phyloP scores from a whole-genome alignment of 2,888 invertebrate species.

The Parnassius orleans region DNA sequence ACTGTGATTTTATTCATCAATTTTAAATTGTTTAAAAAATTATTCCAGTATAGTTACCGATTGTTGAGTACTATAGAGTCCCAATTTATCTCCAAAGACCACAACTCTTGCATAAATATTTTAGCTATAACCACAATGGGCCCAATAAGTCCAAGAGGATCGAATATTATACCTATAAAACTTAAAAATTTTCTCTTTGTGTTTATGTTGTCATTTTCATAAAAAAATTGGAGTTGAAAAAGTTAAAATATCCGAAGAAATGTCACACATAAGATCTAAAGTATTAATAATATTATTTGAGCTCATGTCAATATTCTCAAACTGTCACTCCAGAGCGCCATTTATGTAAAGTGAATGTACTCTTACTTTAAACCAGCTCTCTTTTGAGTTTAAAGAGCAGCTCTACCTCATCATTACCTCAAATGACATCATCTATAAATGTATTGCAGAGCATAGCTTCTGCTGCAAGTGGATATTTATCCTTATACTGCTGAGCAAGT shows the following conservation, averaged over 20 bases:
- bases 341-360: slow-evolving; percentile 18
- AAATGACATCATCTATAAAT: slow-evolving; percentile 15
- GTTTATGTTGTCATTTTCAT: not conserved
- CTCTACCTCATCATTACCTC: slow-evolving; percentile 8
- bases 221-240: slow-evolving; percentile 11
- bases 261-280: slow-evolving; percentile 23
- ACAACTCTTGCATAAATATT: not conserved
- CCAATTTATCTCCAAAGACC: not conserved
- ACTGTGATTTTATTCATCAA: not conserved
- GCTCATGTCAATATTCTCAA: slow-evolving; percentile 15
- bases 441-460: not conserved
- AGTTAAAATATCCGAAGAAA: slow-evolving; percentile 13
- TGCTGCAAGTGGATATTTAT: slow-evolving; percentile 26
- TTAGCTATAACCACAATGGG: not conserved
- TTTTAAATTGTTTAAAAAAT: not conserved
- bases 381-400: slow-evolving; percentile 2
- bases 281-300: slow-evolving; percentile 26
- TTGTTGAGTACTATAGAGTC: not conserved
- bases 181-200: slow-evolving; percentile 31
- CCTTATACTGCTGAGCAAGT: slow-evolving; percentile 13
- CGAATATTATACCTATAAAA: slow-evolving; percentile 26
- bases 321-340: slow-evolving; percentile 18
- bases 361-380: not conserved
- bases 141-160: not conserved
- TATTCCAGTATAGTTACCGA: not conserved